Evolutionary conservation across 1,140 invertebrate species (phyloP).

Genomic region (Halyomorpha halys): DNA sequence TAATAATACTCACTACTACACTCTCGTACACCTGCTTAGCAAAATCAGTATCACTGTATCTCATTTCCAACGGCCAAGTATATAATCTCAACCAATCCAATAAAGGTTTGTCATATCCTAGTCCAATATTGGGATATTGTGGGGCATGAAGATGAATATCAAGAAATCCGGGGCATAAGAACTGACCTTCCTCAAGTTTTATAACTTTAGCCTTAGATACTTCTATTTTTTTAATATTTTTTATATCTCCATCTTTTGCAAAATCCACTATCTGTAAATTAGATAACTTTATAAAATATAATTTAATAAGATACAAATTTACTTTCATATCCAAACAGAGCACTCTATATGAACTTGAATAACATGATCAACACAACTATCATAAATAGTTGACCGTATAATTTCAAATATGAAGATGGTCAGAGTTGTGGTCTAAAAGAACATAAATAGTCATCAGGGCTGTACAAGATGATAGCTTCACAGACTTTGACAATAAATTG

Average conservation of each 20-base stretch:
- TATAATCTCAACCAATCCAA: constrained; percentile 78
- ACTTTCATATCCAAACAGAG: too few species aligned
- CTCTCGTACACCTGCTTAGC: constrained; percentile 58
- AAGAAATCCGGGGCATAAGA: constrained; percentile 60
- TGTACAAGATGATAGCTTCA: too few species aligned
- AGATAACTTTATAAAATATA: not conserved
- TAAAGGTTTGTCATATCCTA: constrained; percentile 66
- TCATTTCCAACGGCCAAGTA: constrained; percentile 72
- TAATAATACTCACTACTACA: constrained; percentile 58
- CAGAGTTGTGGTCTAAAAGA: too few species aligned
- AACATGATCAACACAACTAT: too few species aligned
- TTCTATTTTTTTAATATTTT: not conserved
- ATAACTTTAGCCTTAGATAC: constrained; percentile 3
- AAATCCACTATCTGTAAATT: constrained; percentile 5
- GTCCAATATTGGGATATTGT: constrained; percentile 72
- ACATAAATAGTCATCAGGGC: too few species aligned
- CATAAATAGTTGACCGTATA: too few species aligned
- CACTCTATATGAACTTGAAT: too few species aligned
- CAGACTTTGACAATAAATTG: too few species aligned
- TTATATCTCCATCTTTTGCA: constrained; percentile 1
- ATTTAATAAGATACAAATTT: not conserved
- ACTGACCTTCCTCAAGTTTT: constrained; percentile 20
- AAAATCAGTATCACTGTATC: constrained; percentile 57
- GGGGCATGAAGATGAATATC: constrained; percentile 84
- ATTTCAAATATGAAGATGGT: too few species aligned